These are phyloP conservation scores for Zaprionus ghesquierei DNA, from an alignment of 1,140 invertebrate genomes.

Conservation along the genomic window DNA sequence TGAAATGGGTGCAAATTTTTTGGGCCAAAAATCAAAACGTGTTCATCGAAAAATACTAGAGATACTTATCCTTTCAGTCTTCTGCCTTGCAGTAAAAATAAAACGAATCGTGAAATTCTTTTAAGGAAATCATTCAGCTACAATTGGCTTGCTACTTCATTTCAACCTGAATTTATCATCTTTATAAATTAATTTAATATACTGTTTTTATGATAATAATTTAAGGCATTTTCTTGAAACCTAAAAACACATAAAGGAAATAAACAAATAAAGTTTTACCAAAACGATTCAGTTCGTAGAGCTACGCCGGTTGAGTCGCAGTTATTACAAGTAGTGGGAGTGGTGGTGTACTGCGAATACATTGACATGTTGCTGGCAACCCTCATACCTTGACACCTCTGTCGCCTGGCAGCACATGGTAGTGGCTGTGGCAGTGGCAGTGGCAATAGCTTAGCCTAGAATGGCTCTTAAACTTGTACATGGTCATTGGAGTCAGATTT, in stretches of 20 bases:
- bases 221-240: too few relatives aligned
- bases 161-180: too few relatives aligned
- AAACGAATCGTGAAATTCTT: background rate
- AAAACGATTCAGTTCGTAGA: background rate
- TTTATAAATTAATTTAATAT: too few relatives aligned
- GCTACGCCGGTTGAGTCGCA: background rate
- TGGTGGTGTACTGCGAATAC: background rate
- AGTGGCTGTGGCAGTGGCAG: constrained; percentile 10
- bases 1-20: background rate
- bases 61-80: background rate
- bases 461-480: constrained; percentile 56
- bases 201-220: too few relatives aligned
- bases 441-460: background rate
- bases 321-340: background rate
- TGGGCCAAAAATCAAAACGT: background rate
- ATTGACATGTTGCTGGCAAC: background rate
- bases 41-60: background rate
- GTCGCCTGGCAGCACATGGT: constrained; percentile 16
- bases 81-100: background rate
- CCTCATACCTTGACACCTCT: background rate
- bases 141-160: too few relatives aligned
- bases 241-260: too few relatives aligned
- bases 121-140: background rate
- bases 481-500: constrained; percentile 71
- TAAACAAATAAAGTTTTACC: too few relatives aligned